phyloP scores from a whole-genome alignment of 2,113 vertebrate species.

The Nesogale talazaci region DNA sequence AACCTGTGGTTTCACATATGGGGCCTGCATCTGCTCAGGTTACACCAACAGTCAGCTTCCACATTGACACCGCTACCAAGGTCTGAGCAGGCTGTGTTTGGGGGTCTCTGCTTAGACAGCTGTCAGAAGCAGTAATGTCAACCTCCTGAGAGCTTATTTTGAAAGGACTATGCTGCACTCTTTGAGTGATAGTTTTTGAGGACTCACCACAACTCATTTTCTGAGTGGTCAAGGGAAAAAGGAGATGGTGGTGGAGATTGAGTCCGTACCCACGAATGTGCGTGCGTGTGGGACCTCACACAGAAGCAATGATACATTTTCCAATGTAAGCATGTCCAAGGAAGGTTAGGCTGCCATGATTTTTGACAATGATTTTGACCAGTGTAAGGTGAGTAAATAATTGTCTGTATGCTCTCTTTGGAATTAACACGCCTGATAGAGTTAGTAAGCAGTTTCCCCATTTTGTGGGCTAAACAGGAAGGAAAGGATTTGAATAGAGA shows the following conservation, averaged over 20 bases:
- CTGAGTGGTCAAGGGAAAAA: background rate
- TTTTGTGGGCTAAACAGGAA: background rate
- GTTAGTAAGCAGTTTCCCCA: background rate
- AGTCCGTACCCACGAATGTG: background rate
- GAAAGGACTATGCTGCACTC: background rate
- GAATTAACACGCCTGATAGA: background rate
- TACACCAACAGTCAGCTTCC: slow-evolving; percentile 79
- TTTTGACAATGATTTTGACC: background rate
- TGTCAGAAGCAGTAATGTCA: slow-evolving; percentile 37
- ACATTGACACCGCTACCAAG: slow-evolving; percentile 75
- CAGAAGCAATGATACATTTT: no score
- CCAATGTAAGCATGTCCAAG: background rate
- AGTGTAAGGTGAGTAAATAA: background rate
- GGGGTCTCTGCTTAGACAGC: slow-evolving; percentile 33
- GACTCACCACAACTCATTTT: background rate
- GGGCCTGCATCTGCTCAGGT: slow-evolving; percentile 83
- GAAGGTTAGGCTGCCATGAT: background rate
- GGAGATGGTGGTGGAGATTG: background rate
- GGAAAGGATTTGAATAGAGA: background rate
- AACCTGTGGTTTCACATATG: slow-evolving; percentile 82
- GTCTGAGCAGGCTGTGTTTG: slow-evolving; percentile 44
- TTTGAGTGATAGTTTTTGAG: slow-evolving; percentile 42
- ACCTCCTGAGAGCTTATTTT: slow-evolving; percentile 46
- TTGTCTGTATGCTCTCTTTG: background rate
- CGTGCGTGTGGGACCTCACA: fast-evolving